These are phyloP conservation scores for Wasmannia auropunctata DNA, from an alignment of 1,140 invertebrate genomes.

Conservation along the genomic window DNA sequence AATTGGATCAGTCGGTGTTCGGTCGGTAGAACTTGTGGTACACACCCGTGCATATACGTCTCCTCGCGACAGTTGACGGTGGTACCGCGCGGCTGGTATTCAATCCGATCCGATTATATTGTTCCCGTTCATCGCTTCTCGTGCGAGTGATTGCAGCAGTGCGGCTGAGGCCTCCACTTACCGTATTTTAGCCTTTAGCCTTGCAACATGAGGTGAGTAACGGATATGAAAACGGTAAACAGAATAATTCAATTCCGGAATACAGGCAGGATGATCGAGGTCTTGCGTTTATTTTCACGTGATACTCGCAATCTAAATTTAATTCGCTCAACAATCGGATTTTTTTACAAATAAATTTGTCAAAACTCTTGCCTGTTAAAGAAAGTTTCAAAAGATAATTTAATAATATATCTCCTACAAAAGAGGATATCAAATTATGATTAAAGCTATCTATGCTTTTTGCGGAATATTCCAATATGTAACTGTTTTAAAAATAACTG, in stretches of 20 bases:
- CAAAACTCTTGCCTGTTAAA: not conserved
- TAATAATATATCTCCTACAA: not conserved
- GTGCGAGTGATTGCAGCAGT: not conserved
- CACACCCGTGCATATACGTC: constrained; percentile 15
- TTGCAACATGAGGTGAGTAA: constrained; percentile 21
- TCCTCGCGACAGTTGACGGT: not conserved
- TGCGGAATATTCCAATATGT: not conserved
- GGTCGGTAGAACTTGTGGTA: constrained; percentile 54
- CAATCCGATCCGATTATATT: not conserved
- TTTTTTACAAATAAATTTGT: not conserved
- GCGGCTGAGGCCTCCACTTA: not conserved
- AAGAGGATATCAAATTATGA: not conserved
- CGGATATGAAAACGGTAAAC: not conserved
- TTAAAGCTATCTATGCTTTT: not conserved
- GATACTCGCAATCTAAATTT: not conserved
- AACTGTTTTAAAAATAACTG: constrained; percentile 1
- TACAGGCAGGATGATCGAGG: not conserved
- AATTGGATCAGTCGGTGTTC: constrained; percentile 68
- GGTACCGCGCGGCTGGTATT: not conserved
- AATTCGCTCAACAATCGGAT: not conserved
- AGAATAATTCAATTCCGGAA: not conserved
- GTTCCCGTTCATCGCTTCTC: not conserved
- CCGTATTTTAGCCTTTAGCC: not conserved
- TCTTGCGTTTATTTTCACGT: not conserved
- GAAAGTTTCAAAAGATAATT: not conserved